Evolutionary conservation across 2,797 vertebrate genomes (phyloP).

Genomic region (Thripadectes ignobilis): DNA sequence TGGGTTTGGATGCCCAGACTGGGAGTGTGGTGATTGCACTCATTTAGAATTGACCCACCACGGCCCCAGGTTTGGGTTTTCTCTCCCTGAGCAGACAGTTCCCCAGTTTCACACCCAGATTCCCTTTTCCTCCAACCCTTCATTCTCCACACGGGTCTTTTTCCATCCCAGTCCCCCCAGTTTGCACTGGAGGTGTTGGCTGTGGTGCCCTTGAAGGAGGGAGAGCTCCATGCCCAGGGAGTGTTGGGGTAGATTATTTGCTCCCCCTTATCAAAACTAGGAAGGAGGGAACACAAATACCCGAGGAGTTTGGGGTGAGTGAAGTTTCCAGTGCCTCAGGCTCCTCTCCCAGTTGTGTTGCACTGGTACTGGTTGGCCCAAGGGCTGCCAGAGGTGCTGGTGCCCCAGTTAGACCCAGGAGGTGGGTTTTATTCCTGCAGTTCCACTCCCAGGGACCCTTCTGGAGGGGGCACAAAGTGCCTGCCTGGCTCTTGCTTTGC

Average conservation of each 20-base stretch:
- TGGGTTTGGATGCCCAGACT: background rate
- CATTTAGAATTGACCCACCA: background rate
- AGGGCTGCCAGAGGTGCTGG: accelerated
- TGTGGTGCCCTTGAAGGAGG: background rate
- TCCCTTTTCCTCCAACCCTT: background rate
- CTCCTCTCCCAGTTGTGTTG: background rate
- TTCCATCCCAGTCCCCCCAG: background rate
- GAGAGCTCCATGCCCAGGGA: accelerated
- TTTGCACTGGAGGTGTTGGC: background rate
- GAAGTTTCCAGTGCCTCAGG: background rate
- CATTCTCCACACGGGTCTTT: accelerated
- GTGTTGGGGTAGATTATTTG: background rate
- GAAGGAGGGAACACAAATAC: background rate
- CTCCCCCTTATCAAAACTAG: background rate
- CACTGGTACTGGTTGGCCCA: no score
- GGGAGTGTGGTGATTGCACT: background rate
- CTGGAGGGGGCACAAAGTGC: background rate
- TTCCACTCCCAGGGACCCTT: background rate
- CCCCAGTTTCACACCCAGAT: background rate
- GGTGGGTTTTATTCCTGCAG: background rate
- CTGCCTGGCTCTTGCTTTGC: background rate
- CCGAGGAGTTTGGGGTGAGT: background rate
- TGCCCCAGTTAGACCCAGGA: background rate
- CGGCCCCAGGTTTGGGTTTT: background rate
- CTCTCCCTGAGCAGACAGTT: background rate